Percentiles rank a stretch among this genome's conserved stretches.
phyloP scores from a whole-genome alignment of 2,888 invertebrate genomes.

The Eupithecia dodoneata region DNA sequence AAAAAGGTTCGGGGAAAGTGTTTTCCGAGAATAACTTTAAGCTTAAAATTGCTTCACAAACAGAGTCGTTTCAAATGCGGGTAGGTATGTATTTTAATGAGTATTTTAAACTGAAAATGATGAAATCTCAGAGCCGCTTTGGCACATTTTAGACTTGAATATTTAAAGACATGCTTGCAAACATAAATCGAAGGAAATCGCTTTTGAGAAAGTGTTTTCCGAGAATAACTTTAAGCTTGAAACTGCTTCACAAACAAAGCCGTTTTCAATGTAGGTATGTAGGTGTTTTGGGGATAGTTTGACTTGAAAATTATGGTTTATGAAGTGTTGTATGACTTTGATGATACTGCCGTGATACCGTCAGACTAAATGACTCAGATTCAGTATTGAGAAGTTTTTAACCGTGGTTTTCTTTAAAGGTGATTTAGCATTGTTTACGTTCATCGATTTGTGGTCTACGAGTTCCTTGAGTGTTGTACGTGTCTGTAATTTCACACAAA shows the following conservation, averaged over 20 bases:
- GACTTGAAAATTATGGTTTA: neutral
- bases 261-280: neutral
- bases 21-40: too few relatives aligned
- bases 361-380: neutral
- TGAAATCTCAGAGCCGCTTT: too few relatives aligned
- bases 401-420: neutral
- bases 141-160: constrained; percentile 15
- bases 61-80: too few relatives aligned
- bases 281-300: neutral
- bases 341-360: neutral
- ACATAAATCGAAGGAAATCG: constrained; percentile 16
- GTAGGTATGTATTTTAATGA: too few relatives aligned
- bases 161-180: constrained; percentile 16
- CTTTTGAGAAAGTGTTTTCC: constrained; percentile 21
- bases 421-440: neutral
- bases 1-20: too few relatives aligned
- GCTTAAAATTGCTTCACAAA: too few relatives aligned
- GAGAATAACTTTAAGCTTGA: constrained; percentile 21
- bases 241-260: constrained; percentile 16
- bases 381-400: neutral
- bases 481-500: neutral
- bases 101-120: too few relatives aligned
- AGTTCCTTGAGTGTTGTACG: neutral
- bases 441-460: neutral
- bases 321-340: neutral